phyloP scores from a whole-genome alignment of 2,113 vertebrate species.

The Aythya baeri region DNA sequence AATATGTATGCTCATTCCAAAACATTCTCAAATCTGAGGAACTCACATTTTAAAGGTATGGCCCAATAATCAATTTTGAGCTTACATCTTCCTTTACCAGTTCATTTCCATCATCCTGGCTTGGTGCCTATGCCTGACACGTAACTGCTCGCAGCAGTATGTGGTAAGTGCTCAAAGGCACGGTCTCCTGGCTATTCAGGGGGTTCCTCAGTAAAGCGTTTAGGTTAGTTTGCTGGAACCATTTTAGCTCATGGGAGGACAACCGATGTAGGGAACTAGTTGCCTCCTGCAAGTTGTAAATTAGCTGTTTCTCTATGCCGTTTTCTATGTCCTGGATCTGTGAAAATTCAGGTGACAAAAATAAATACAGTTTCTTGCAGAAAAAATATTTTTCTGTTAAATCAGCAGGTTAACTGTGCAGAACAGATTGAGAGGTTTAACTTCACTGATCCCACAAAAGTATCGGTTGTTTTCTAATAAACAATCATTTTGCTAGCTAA shows the following conservation, averaged over 20 bases:
- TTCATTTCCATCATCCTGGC: not conserved
- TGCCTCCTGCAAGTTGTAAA: not conserved
- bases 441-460: not conserved
- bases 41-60: not conserved
- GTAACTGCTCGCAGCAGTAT: not conserved
- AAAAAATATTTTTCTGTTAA: not conserved
- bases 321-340: not conserved
- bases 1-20: not conserved
- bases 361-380: not conserved
- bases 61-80: not conserved
- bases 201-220: not conserved
- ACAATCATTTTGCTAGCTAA: not conserved
- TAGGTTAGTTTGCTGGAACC: not conserved
- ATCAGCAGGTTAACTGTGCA: not conserved
- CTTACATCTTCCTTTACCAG: not conserved
- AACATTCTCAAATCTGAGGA: not conserved
- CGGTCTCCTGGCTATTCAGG: not conserved
- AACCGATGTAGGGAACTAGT: not conserved
- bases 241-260: not conserved
- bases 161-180: not conserved
- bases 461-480: not conserved
- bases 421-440: not conserved
- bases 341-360: constrained; percentile 2
- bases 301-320: not conserved
- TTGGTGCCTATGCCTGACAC: not conserved